These are phyloP conservation scores for Sesamia nonagrioides DNA, from an alignment of 1,140 invertebrate genomes.

Conservation along the genomic window DNA sequence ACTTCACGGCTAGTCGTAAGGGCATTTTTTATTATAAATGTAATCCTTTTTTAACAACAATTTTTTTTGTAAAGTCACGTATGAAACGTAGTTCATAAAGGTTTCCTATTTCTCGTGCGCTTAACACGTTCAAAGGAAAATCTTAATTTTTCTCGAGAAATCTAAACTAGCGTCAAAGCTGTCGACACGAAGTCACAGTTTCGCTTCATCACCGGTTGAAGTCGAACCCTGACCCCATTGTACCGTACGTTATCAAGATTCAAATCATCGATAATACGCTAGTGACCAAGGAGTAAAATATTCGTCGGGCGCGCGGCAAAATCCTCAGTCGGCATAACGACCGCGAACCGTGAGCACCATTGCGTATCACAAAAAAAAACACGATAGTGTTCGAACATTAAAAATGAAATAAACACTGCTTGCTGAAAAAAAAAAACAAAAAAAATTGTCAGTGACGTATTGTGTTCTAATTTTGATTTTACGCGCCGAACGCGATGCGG, in stretches of 20 bases:
- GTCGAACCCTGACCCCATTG: constrained; percentile 78
- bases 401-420: constrained; percentile 52
- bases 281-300: constrained; percentile 74
- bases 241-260: constrained; percentile 76
- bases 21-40: too few relatives aligned
- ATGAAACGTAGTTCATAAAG: neutral
- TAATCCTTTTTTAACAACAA: too few relatives aligned
- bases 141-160: neutral
- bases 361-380: constrained; percentile 51
- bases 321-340: constrained; percentile 75
- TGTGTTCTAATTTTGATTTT: constrained; percentile 54
- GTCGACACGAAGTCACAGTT: constrained; percentile 36
- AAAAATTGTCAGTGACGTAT: constrained; percentile 51
- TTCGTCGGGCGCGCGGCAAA: constrained; percentile 56
- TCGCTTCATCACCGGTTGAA: constrained; percentile 64
- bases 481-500: constrained; percentile 50
- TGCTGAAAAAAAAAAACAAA: constrained; percentile 40
- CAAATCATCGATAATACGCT: constrained; percentile 76
- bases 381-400: constrained; percentile 31
- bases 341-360: constrained; percentile 67
- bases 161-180: constrained; percentile 19
- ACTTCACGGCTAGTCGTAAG: too few relatives aligned
- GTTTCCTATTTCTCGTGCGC: neutral
- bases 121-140: constrained; percentile 14
- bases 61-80: neutral